These are phyloP conservation scores for Lagenorhynchus albirostris DNA, from an alignment of 2,113 vertebrate genomes.

Conservation along the genomic window DNA sequence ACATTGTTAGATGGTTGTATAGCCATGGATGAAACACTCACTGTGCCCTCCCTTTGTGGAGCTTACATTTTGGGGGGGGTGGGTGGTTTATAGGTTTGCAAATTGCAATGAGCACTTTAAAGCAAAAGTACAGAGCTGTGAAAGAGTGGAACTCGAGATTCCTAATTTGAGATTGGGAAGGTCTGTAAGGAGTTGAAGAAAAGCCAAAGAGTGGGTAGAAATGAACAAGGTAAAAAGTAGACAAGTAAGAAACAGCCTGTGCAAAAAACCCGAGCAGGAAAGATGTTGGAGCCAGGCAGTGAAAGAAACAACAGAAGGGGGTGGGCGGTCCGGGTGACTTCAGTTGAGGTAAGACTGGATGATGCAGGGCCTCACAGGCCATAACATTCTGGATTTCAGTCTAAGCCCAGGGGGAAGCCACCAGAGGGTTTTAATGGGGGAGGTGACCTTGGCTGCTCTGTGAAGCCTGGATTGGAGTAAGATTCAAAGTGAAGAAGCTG, in stretches of 20 bases:
- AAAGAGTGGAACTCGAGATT: not conserved
- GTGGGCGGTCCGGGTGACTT: not conserved
- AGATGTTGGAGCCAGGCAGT: not conserved
- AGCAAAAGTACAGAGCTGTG: not conserved
- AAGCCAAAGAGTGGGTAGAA: not conserved
- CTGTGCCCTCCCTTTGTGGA: not conserved
- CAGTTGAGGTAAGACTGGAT: not conserved
- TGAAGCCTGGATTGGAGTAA: not conserved
- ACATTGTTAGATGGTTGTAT: not conserved
- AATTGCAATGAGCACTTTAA: not conserved
- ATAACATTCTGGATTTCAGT: not conserved
- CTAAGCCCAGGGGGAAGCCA: not conserved
- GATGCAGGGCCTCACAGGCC: not conserved
- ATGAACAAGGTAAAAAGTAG: not conserved
- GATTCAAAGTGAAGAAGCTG: not conserved
- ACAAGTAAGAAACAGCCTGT: not conserved
- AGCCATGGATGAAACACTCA: not conserved
- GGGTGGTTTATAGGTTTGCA: not conserved
- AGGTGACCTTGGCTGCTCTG: not conserved
- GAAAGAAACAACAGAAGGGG: not conserved
- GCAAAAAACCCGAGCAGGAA: not conserved
- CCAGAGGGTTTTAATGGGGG: not conserved
- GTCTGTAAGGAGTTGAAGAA: not conserved
- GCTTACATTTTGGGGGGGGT: not conserved
- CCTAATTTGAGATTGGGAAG: not conserved